These are phyloP conservation scores for Acanthosoma haemorrhoidale DNA, from an alignment of 2,888 invertebrate genomes.

Conservation along the genomic window DNA sequence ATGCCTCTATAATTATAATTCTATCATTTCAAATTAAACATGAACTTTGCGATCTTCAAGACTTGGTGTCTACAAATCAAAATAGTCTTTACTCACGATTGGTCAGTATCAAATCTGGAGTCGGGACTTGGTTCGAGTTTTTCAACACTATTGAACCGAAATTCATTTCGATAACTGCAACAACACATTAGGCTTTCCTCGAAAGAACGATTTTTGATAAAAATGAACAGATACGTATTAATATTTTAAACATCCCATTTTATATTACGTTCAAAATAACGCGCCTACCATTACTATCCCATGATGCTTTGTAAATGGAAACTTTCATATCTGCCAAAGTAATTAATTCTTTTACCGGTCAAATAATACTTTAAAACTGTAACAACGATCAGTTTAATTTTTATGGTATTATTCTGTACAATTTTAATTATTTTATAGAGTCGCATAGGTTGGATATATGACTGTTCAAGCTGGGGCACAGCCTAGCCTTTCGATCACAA, in stretches of 20 bases:
- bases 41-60: neutral
- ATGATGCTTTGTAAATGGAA: conserved; percentile 32
- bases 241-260: conserved; percentile 19
- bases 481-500: too few species aligned
- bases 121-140: neutral
- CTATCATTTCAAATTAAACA: neutral
- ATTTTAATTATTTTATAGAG: too few species aligned
- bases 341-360: neutral
- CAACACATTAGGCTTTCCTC: neutral
- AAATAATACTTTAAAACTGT: too few species aligned
- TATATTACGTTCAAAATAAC: conserved; percentile 51
- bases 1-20: neutral
- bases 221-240: neutral
- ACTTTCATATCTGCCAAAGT: neutral
- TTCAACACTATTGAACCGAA: neutral
- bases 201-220: neutral
- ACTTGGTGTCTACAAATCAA: conserved; percentile 6
- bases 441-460: too few species aligned
- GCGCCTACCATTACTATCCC: conserved; percentile 49
- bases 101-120: neutral
- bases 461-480: too few species aligned
- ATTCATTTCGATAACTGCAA: neutral
- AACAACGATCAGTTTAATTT: too few species aligned
- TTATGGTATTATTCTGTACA: too few species aligned
- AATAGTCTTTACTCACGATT: conserved; percentile 26